A percentile compares a stretch with the other conserved stretches of the same genome.
Evolutionary conservation across 2,797 vertebrate genomes (phyloP).

Genomic region (Myotis myotis): DNA sequence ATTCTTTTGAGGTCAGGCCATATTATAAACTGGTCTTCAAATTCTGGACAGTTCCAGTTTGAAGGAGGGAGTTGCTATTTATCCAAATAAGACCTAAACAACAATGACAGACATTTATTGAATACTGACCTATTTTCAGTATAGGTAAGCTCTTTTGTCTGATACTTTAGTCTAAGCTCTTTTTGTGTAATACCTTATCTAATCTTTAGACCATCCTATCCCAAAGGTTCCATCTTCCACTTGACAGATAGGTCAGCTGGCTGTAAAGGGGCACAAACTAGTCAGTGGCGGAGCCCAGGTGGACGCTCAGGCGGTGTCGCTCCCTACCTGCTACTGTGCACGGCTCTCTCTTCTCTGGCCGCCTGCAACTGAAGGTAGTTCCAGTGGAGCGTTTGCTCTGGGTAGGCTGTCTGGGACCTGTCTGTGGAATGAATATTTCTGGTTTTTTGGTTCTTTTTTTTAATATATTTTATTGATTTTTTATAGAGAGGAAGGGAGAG

Average conservation of each 20-base stretch:
- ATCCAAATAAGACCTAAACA: conserved; percentile 24
- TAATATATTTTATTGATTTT: too few relatives aligned
- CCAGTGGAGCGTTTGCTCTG: neutral
- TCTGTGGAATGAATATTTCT: neutral
- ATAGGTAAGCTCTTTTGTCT: neutral
- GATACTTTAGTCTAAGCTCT: neutral
- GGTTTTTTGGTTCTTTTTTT: too few relatives aligned
- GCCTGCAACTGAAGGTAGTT: neutral
- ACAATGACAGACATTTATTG: neutral
- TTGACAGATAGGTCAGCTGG: neutral
- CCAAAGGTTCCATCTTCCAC: neutral
- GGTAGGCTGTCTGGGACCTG: neutral
- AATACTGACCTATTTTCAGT: neutral
- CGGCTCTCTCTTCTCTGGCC: neutral
- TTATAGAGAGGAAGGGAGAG: too few relatives aligned
- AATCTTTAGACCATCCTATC: neutral
- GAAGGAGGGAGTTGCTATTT: neutral
- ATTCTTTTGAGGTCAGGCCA: neutral
- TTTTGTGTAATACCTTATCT: neutral
- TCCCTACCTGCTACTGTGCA: neutral
- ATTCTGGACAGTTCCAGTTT: neutral
- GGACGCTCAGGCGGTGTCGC: neutral
- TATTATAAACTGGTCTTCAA: neutral
- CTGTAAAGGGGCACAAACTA: neutral
- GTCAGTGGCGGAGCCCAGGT: neutral